These are phyloP conservation scores for Drosophila hydei DNA, from an alignment of 1,140 invertebrate genomes.

Conservation along the genomic window DNA sequence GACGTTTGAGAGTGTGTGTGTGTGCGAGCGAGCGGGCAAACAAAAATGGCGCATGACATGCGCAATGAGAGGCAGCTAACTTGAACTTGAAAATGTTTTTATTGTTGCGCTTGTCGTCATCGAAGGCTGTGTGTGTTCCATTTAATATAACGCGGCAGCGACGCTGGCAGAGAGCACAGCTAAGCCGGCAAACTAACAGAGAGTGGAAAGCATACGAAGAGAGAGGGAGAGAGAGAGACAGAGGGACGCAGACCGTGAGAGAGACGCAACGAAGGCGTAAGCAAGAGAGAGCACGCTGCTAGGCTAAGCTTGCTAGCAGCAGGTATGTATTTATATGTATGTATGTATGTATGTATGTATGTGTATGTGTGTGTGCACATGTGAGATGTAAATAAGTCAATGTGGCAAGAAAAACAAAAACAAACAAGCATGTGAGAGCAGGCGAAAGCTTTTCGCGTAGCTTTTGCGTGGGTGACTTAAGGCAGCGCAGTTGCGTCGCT, in stretches of 20 bases:
- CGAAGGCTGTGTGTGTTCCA: conserved; percentile 35
- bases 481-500: conserved; percentile 44
- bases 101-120: conserved; percentile 39
- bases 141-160: conserved; percentile 29
- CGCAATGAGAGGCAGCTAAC: conserved; percentile 60
- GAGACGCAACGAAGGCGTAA: conserved; percentile 12
- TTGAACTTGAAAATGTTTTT: conserved; percentile 81
- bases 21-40: conserved; percentile 44
- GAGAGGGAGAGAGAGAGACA: conserved; percentile 5
- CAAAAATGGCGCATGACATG: conserved; percentile 71
- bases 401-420: conserved; percentile 31
- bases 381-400: conserved; percentile 30
- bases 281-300: conserved; percentile 28
- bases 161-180: conserved; percentile 9
- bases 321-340: conserved; percentile 47
- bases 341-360: conserved; percentile 14
- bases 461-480: conserved; percentile 79
- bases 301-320: conserved; percentile 27
- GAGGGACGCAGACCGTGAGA: not conserved
- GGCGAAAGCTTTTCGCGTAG: conserved; percentile 40
- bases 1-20: conserved; percentile 16
- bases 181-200: conserved; percentile 21
- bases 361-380: not conserved
- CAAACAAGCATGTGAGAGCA: conserved; percentile 16
- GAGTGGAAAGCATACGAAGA: conserved; percentile 1